Evolutionary conservation across 2,797 vertebrate species (phyloP).

Genomic region (Mus minutoides): DNA sequence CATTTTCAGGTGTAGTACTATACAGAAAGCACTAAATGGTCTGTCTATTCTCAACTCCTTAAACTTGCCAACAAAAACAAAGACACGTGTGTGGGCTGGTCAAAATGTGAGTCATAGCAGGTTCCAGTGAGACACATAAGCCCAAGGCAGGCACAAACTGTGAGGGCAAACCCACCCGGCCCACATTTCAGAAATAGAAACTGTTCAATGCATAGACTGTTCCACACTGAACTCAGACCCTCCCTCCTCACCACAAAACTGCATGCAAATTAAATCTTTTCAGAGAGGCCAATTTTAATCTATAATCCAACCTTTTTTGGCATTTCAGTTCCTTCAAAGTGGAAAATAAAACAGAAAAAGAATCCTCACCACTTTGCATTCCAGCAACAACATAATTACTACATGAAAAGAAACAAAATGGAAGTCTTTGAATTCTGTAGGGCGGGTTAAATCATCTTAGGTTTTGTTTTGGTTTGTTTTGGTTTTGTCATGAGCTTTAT

Average conservation of each 20-base stretch:
- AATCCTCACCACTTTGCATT: background rate
- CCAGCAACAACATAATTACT: constrained; percentile 14
- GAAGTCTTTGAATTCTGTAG: constrained; percentile 18
- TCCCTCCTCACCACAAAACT: background rate
- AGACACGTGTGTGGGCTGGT: constrained; percentile 27
- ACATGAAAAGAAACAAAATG: background rate
- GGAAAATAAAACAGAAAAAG: background rate
- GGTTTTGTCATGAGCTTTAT: constrained; percentile 13
- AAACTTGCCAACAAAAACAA: constrained; percentile 68
- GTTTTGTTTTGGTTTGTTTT: background rate
- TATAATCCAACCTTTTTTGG: constrained; percentile 32
- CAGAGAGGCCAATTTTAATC: background rate
- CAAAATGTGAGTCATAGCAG: constrained; percentile 66
- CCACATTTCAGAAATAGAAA: constrained; percentile 42
- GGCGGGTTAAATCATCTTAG: background rate
- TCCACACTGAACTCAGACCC: background rate
- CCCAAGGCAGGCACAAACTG: constrained; percentile 10
- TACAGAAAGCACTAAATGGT: constrained; percentile 41
- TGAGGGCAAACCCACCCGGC: constrained; percentile 46
- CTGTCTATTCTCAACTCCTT: constrained; percentile 63
- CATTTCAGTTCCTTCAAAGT: constrained; percentile 20
- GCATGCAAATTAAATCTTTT: background rate
- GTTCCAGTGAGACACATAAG: constrained; percentile 44
- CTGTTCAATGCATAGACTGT: background rate
- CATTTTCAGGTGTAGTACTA: constrained; percentile 24